Evolutionary conservation across 2,113 vertebrate genomes (phyloP), one percentile per base, ranked within the genome.

Genomic region (Heloderma charlesbogerti): DNA sequence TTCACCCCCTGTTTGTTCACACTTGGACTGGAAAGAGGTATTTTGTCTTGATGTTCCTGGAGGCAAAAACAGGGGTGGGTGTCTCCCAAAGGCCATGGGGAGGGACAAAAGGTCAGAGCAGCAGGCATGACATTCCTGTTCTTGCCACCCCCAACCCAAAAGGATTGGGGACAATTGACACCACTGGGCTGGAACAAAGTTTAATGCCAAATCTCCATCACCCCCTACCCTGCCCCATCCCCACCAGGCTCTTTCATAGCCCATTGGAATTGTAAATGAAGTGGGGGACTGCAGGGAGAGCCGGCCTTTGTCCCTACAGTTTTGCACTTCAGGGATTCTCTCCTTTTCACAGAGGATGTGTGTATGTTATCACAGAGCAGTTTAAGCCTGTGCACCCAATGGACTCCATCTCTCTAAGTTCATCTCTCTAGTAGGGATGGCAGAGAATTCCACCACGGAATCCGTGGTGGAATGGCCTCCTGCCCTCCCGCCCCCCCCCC

Each of bases 211-310:
- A 96, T 96, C 95, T 96, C 96, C 96, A 92, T 95, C 69, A 34
- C 69, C 79, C 63, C 51, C n/a, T n/a, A n/a, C n/a, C 78, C 67
- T 34, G 12, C 25, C n/a, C n/a, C n/a, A n/a, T n/a, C n/a, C 84
- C 66, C 54, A 6, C 60, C 29, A 72, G 95, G 86, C 0, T 89
- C 96, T 97, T 96, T 95, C 96, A 95, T 91, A 89, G 88, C 37
- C 91, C 84, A 97, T 96, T 96, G 95, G 97, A 97, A 97, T 97
- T 98, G 96, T 95, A 97, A 97, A 98, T 98, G 96, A 75, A 97
- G 94, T n/a, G n/a, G n/a, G n/a, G n/a, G n/a, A n/a, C n/a, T n/a
- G 93, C 93, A 91, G 60, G 60, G 3, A 12, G 96, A 95, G 95
- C 95, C 94, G 94, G 93, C 91, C 82, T 90, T n/a, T n/a, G n/a